These are phyloP conservation scores for Hyppa rectilinea DNA, from an alignment of 2,888 invertebrate genomes.

Conservation along the genomic window DNA sequence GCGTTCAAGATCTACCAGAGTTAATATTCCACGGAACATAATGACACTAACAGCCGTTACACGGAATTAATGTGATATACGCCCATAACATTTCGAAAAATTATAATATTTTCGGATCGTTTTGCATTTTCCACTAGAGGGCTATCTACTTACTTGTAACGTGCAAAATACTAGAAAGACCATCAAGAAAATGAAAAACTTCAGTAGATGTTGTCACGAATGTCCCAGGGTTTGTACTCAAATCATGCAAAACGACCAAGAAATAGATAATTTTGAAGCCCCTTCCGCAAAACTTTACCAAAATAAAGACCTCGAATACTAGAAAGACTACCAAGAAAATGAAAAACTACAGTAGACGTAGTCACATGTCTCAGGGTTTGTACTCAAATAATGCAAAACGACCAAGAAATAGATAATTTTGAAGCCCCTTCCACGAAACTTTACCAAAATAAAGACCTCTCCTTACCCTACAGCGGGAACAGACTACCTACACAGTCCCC, in stretches of 20 bases:
- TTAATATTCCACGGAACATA: too few species aligned
- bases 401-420: background rate
- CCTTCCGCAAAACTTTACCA: background rate
- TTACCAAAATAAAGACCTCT: slow-evolving; percentile 39
- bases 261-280: background rate
- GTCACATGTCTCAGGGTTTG: too few species aligned
- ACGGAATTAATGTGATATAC: too few species aligned
- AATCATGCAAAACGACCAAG: background rate
- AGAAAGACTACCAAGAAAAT: too few species aligned
- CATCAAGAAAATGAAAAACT: background rate
- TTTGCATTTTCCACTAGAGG: too few species aligned
- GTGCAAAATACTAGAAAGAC: too few species aligned
- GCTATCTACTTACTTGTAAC: too few species aligned
- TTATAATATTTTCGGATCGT: too few species aligned
- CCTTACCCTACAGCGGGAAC: slow-evolving; percentile 17
- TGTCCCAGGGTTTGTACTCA: background rate
- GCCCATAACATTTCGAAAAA: too few species aligned
- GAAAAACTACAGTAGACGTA: background rate
- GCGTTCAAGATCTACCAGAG: too few species aligned
- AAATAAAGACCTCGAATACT: slow-evolving; percentile 52
- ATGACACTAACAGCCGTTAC: too few species aligned
- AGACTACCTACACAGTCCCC: slow-evolving; percentile 44
- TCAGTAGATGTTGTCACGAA: fast-evolving
- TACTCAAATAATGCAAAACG: background rate
- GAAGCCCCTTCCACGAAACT: background rate